phyloP scores from a whole-genome alignment of 2,113 vertebrate species.

The Sylvia atricapilla region DNA sequence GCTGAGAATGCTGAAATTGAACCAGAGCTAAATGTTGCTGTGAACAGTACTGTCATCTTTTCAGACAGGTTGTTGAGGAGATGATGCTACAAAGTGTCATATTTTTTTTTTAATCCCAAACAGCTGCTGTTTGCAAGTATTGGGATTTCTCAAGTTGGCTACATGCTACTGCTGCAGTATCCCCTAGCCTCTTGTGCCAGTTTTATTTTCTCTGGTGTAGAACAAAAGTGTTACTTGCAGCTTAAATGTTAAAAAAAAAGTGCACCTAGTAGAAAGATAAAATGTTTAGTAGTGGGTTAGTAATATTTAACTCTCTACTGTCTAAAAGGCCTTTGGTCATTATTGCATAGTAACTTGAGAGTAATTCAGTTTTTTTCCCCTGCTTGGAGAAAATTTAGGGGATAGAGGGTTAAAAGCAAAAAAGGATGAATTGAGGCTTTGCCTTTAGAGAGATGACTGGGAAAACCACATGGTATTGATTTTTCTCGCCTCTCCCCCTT shows the following conservation, averaged over 20 bases:
- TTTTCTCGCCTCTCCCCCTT: background rate
- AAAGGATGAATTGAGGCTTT: background rate
- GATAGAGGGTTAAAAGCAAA: background rate
- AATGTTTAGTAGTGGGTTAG: background rate
- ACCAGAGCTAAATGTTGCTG: background rate
- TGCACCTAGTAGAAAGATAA: background rate
- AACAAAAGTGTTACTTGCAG: background rate
- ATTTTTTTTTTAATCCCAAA: background rate
- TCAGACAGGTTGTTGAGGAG: background rate
- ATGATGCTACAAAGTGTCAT: background rate
- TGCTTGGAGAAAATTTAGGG: background rate
- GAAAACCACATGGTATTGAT: background rate
- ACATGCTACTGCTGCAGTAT: background rate
- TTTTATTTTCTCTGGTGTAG: constrained; percentile 30
- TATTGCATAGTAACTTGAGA: background rate
- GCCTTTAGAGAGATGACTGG: background rate
- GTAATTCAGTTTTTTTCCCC: background rate
- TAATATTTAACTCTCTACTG: background rate
- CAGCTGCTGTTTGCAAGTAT: background rate
- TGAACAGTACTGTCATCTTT: background rate
- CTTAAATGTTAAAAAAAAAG: background rate
- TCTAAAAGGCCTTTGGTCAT: background rate
- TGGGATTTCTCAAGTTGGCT: background rate
- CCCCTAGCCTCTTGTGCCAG: constrained; percentile 46
- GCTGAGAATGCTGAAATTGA: background rate